A percentile compares a stretch with the other conserved stretches of the same genome.
phyloP scores from a whole-genome alignment of 2,797 vertebrate genomes.

The Babyrousa celebensis region DNA sequence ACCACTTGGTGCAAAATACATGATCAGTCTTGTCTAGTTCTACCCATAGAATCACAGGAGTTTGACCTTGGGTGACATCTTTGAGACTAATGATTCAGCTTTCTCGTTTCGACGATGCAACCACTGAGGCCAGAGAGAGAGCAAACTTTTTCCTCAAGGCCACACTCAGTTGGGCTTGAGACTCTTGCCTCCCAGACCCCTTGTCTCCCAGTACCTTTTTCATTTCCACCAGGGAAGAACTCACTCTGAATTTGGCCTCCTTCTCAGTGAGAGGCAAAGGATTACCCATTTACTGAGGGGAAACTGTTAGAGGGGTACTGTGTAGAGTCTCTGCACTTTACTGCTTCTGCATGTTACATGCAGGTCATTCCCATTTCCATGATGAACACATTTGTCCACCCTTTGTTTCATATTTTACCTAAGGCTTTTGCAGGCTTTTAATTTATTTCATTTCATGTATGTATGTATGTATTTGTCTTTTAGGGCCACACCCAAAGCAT shows the following conservation, averaged over 20 bases:
- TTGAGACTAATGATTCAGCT: background rate
- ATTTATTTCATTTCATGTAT: no score
- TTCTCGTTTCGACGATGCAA: background rate
- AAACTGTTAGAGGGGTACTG: background rate
- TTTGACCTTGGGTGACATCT: background rate
- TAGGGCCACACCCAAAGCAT: no score
- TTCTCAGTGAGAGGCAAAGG: background rate
- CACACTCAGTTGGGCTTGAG: background rate
- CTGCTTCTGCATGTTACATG: background rate
- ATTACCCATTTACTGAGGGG: background rate
- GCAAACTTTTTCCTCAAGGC: background rate
- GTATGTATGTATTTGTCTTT: no score
- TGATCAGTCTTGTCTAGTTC: background rate
- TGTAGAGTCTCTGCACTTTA: background rate
- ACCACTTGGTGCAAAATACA: background rate
- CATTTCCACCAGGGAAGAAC: background rate
- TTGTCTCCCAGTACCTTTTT: background rate
- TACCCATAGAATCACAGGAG: background rate
- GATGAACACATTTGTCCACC: background rate
- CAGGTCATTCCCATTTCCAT: background rate
- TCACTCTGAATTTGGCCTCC: background rate
- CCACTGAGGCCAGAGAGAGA: background rate
- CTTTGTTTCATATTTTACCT: constrained; percentile 44
- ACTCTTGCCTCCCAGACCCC: background rate
- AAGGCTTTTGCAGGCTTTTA: background rate